Evolutionary conservation across 2,888 invertebrate species (phyloP), one percentile per base, ranked within the genome.

Genomic region (Drosophila barbarae): DNA sequence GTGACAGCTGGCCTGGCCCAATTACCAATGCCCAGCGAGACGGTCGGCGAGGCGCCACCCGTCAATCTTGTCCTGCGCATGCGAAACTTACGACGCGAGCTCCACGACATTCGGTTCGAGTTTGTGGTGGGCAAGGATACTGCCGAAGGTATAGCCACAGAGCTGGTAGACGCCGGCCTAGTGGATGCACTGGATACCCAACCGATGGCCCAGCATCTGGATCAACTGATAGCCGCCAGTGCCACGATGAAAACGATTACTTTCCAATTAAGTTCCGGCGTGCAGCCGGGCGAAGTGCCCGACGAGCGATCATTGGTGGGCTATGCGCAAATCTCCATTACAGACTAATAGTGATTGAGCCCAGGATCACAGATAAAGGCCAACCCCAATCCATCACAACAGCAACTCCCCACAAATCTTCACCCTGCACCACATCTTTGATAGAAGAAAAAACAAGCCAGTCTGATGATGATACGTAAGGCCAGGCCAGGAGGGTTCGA

Each of bases 41-140:
- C 61, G 8, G 60, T 53, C 5, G 68, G 64, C 18, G 91, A 92
- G 56, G 85, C 85, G 49, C 90, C 90, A 50, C 89, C 90, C 74
- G 93, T 97, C 78, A 95, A 96, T 91, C 91, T 97, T 72, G 97
- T 97, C 60, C 92, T 97, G 79, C 93, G 97, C 89, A 95, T 97
- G 94, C 93, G 96, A 84, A 99, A 99, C 91, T 92, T 94, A 42
- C 94, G 94, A 71, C 92, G 95, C 58, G 98, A 99, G 90, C 90
- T 99, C 73, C 98, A 99, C 89, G 99, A 99, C 89, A 99, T 99
- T 82, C 93, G 98, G 78, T 99, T 99, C 90, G 98, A 99, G 90
- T 99, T 96, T 89, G 95, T 96, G 18, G 93, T 94, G 30, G 97
- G 96, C 21, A 95, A 96, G 89, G 96, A 96, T 87, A 93, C 95